These are phyloP conservation scores for Boulengerochromis microlepis DNA, from an alignment of 2,113 vertebrate genomes.

Conservation along the genomic window DNA sequence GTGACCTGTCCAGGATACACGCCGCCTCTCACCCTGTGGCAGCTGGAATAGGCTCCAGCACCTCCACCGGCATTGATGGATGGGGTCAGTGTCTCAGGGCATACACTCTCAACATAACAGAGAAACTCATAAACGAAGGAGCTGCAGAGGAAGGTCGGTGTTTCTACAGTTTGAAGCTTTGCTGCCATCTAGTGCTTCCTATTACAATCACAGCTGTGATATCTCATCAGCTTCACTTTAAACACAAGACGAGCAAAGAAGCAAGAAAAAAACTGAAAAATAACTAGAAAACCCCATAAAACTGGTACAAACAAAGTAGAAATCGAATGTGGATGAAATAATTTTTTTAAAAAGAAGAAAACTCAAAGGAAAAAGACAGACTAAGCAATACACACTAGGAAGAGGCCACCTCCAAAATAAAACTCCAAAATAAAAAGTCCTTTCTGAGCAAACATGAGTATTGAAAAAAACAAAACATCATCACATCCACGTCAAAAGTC, in stretches of 20 bases:
- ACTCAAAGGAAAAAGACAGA: neutral
- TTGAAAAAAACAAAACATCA: neutral
- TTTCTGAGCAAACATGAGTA: neutral
- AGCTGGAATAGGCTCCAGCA: neutral
- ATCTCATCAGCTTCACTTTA: neutral
- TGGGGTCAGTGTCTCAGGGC: neutral
- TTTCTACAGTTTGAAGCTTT: neutral
- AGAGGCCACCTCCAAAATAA: neutral
- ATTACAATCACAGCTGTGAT: no score
- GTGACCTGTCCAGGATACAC: neutral
- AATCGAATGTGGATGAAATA: accelerated
- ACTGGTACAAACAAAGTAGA: neutral
- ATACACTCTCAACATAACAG: neutral
- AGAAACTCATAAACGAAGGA: neutral
- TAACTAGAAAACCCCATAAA: accelerated
- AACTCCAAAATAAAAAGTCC: neutral
- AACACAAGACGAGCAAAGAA: neutral
- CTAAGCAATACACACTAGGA: neutral
- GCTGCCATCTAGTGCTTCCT: neutral
- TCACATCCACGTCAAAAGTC: neutral
- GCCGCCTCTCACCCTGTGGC: neutral
- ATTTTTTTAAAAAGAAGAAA: neutral
- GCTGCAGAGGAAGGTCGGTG: neutral
- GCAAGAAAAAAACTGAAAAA: neutral
- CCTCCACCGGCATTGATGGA: neutral